Percentiles rank a stretch among this genome's conserved stretches.
Conservation (phyloP, 1,140 invertebrate genomes). For the Odontomachus brunneus region DNA sequence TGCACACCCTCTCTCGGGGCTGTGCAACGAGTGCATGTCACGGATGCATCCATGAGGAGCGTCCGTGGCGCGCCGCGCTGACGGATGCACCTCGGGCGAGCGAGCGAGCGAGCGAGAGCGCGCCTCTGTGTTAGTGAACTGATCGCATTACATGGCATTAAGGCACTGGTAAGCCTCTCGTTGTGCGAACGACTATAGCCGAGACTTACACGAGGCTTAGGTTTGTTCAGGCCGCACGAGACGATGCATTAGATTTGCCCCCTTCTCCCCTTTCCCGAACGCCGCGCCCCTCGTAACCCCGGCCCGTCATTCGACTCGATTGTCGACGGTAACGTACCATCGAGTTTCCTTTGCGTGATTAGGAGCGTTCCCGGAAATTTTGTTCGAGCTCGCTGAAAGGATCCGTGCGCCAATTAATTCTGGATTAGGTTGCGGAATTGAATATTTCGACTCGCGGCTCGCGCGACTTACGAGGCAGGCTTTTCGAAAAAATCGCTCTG, state of each 20-base stretch:
- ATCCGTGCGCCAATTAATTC: conserved; percentile 58
- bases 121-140: conserved; percentile 75
- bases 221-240: conserved; percentile 53
- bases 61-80: background rate
- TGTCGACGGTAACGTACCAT: conserved; percentile 59
- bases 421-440: conserved; percentile 57
- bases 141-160: conserved; percentile 84
- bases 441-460: background rate
- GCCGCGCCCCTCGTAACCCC: conserved; percentile 1
- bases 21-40: conserved; percentile 47
- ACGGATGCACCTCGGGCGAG: background rate
- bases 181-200: conserved; percentile 69
- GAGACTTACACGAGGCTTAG: conserved; percentile 79
- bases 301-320: conserved; percentile 53
- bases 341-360: conserved; percentile 60
- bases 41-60: conserved; percentile 18
- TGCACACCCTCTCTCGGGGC: conserved; percentile 44
- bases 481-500: conserved; percentile 5
- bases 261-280: too few relatives aligned
- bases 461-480: conserved; percentile 26
- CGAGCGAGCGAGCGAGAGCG: background rate
- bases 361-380: conserved; percentile 55
- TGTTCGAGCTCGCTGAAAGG: conserved; percentile 51
- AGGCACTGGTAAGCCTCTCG: conserved; percentile 79
- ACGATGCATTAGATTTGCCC: conserved; percentile 51